Base-by-base conservation (phyloP, 2,888 invertebrate species). In the Quadroppia sp. region DNA sequence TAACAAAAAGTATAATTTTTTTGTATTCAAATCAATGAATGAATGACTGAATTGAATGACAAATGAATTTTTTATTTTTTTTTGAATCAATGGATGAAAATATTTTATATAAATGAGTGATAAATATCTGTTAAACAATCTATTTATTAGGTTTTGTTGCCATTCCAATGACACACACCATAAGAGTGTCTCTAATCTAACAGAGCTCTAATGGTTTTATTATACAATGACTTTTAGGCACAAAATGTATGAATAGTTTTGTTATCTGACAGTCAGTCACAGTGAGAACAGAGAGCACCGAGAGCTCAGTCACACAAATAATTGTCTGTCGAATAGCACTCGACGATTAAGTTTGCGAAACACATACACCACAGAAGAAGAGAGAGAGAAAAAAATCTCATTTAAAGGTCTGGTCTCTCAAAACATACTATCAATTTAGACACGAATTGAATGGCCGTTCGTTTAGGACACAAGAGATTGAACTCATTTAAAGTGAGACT, bases 181-280 rank as follows among this genome's bases (percentile, higher is more conserved):
- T n/a, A n/a, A n/a, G 48, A 53, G 13, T 53, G 53, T 53, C 53
- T 20, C 13, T 23, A 53, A 53, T 53, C 53, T 53, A 25, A 53
- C 9, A 25, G 23, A n/a, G 6, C 28, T 56, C 45, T 69, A 69
- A 69, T 69, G 45, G 69, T 42, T 69, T 69, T 69, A 69, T 69
- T 69, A 69, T 69, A 69, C 69, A 69, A 69, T 42, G 20, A 69
- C 17, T 69, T 59, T 64, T 64, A 36, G 30, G 17, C n/a, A 64
- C n/a, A 64, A n/a, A 32, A n/a, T n/a, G 15, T 32, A 36, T 36
- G 17, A 36, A 36, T 36, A n/a, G n/a, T 36, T 2, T 17, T 36
- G 20, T 64, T 20, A 42, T 69, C 42, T 42, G 45, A 69, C 25
- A 45, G 42, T 42, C 36, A 36, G 69, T 69, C 36, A 45, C 61